Evolutionary conservation across 2,888 invertebrate genomes (phyloP).

Genomic region (Plutella xylostella): DNA sequence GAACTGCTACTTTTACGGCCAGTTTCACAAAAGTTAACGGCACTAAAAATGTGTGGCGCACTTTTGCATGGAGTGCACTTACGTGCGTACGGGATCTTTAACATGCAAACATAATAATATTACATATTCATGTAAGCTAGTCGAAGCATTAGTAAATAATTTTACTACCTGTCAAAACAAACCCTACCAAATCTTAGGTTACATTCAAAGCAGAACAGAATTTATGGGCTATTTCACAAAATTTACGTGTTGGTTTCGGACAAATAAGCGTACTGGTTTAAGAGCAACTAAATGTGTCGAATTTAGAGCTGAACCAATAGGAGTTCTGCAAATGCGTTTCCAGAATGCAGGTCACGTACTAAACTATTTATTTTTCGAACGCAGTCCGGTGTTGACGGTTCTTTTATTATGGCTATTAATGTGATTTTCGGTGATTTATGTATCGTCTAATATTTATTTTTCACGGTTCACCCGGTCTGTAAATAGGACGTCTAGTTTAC

Average conservation of each 20-base stretch:
- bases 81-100: no score
- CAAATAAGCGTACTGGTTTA: slow-evolving; percentile 34
- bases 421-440: slow-evolving; percentile 60
- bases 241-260: slow-evolving; percentile 32
- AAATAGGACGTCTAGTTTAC: slow-evolving; percentile 40
- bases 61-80: slow-evolving; percentile 1
- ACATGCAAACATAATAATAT: no score
- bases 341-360: slow-evolving; percentile 48
- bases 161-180: slow-evolving; percentile 2
- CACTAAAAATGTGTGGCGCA: slow-evolving; percentile 22
- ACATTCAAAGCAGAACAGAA: slow-evolving; percentile 16
- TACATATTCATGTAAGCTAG: no score
- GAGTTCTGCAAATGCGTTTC: slow-evolving; percentile 36
- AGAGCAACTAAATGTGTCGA: slow-evolving; percentile 40
- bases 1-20: slow-evolving; percentile 21
- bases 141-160: not conserved
- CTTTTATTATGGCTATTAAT: slow-evolving; percentile 67
- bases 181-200: not conserved
- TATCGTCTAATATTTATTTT: slow-evolving; percentile 62
- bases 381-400: slow-evolving; percentile 56
- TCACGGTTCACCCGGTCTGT: slow-evolving; percentile 47
- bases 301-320: slow-evolving; percentile 39
- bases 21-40: slow-evolving; percentile 30
- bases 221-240: slow-evolving; percentile 34
- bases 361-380: slow-evolving; percentile 50